Evolutionary conservation across 1,140 invertebrate genomes (phyloP), one percentile per base, ranked within the genome.

Genomic region (Bursaphelenchus mucronatus): DNA sequence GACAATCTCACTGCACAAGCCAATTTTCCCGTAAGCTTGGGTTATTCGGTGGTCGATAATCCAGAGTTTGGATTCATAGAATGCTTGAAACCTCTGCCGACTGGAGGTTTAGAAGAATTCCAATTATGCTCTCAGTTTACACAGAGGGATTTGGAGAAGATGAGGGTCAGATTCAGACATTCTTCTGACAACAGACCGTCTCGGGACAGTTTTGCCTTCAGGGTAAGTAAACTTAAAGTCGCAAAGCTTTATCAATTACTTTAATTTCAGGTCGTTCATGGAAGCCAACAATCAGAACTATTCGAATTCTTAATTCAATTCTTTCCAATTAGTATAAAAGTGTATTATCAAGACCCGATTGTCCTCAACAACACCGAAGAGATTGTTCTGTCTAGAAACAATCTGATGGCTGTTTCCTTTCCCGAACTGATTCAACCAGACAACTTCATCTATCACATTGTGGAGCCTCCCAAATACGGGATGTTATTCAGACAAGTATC

Each of bases 381-480:
- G 40, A 53, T 54, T 10, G 47, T 41, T 15, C 53, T 80, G 17
- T 46, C 47, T 4, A 11, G 74, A 19, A 41, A 44, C 2, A 69
- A 81, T 67, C 65, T 80, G 5, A 68, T 81, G 45, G 77, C 79
- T 3, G 78, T 73, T 45, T 70, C 78, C 0, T 80, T 79, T 62
- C 78, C 78, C 15, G 69, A 73, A 30, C 66, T 58, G 51, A 74
- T 76, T 50, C 67, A 69, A 9, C 49, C 66, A 5, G 64, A 74
- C 15, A 63, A 76, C 45, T 57, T 80, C 11, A 54, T 75, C 47
- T 80, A 74, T 57, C 73, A 80, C 51, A 71, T 80, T 30, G 69
- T 79, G 9, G 78, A 80, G 46, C 75, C 78, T 10, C 78, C 78
- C 9, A 80, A 80, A 61, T 73, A 68, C 41, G 78, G 78, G 19